Base-by-base conservation (phyloP, 2,113 vertebrate species). In the Podarcis muralis region DNA sequence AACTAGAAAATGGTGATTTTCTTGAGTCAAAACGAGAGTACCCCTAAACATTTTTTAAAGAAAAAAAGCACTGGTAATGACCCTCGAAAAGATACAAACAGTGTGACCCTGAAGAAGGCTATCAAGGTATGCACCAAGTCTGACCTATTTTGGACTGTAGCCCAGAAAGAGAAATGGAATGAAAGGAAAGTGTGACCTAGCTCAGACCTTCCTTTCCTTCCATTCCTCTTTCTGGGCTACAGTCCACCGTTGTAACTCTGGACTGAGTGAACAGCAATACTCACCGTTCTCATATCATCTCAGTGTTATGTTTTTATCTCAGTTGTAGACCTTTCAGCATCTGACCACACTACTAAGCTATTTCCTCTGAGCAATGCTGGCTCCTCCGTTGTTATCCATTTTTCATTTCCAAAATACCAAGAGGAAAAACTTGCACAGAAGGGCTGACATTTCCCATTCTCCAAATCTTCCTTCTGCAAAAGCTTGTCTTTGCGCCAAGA, bases 391-490 rank as follows among this genome's bases (percentile, higher is more conserved):
- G 30, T 81, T 82, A 82, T 86, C 81, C 74, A 57, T 87, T 74
- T 74, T 83, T 86, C 62, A 87, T 69, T 78, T 87, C 62, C 80
- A 90, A 78, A 83, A 78, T n/a, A 71, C 32, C 81, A 59, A 82
- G 62, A 77, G 79, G 84, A 82, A 83, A 87, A 71, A 83, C 85
- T 87, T 83, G 85, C 85, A 87, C 80, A 90, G 74, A 83, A 87
- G 79, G 85, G 81, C 72, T 90, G 89, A 71, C 85, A 83, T 83
- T 83, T 90, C 80, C 85, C 62, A 87, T 78, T 90, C 89, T 91
- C 74, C 69, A 48, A 79, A 23, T 88, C 89, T 68, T 65, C 87
- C 37, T 53, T 87, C 53, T 93, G 20, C 81, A 18, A 84, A 92
- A 84, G 72, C 59, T 1, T 23, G 1, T 3, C 6, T 15, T 85